These are phyloP conservation scores for Agriopis leucophaearia DNA, from an alignment of 2,888 invertebrate species.

Conservation along the genomic window DNA sequence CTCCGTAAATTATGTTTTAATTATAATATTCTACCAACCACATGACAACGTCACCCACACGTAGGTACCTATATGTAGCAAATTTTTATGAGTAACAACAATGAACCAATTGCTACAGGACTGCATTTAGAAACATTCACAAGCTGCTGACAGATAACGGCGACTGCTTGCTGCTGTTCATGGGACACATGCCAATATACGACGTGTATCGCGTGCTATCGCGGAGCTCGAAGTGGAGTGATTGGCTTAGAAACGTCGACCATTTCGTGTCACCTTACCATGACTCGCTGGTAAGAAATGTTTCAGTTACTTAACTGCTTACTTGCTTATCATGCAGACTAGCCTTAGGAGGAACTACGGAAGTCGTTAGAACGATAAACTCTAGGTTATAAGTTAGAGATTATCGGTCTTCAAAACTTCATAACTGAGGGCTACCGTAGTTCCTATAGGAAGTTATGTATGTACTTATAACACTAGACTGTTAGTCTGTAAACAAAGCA, in stretches of 20 bases:
- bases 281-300: constrained; percentile 70
- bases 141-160: constrained; percentile 89
- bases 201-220: constrained; percentile 89
- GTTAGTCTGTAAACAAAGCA: no score
- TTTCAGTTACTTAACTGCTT: neutral
- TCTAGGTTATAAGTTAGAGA: no score
- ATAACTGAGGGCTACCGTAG: no score
- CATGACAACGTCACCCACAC: no score
- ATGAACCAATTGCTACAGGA: constrained; percentile 62
- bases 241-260: constrained; percentile 88
- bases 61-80: no score
- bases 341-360: neutral
- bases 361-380: no score
- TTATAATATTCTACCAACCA: no score
- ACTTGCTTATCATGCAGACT: neutral
- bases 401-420: no score
- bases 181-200: constrained; percentile 89
- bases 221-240: constrained; percentile 82
- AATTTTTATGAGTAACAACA: no score
- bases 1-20: no score
- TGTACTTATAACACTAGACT: no score
- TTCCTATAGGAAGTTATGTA: no score
- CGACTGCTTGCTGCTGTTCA: constrained; percentile 89
- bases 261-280: constrained; percentile 90
- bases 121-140: constrained; percentile 79